These are phyloP conservation scores for Sebastes flavidus DNA, from an alignment of 2,797 vertebrate genomes.

Conservation along the genomic window DNA sequence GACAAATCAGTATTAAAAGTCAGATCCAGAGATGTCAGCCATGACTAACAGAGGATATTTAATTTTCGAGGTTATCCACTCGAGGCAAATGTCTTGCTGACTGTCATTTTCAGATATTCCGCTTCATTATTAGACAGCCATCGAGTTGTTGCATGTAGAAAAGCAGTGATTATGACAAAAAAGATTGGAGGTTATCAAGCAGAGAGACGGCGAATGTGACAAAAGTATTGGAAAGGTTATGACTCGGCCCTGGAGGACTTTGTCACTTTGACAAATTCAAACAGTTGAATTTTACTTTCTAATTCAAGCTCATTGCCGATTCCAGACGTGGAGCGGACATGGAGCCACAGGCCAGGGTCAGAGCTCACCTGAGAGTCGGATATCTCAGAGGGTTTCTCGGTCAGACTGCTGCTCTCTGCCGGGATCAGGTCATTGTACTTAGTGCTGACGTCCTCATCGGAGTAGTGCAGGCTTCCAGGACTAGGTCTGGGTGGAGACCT, in stretches of 20 bases:
- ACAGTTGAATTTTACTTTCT: slow-evolving; percentile 36
- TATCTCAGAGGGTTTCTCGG: slow-evolving; percentile 96
- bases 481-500: slow-evolving; percentile 96
- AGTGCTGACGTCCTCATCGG: slow-evolving; percentile 93
- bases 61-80: slow-evolving; percentile 42
- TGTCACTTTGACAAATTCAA: slow-evolving; percentile 42
- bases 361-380: slow-evolving; percentile 94
- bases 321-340: slow-evolving; percentile 3
- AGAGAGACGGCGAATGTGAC: neutral
- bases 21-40: slow-evolving; percentile 39
- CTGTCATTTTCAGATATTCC: slow-evolving; percentile 19
- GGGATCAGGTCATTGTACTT: slow-evolving; percentile 98
- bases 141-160: slow-evolving; percentile 14
- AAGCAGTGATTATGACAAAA: neutral
- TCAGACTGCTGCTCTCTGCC: slow-evolving; percentile 96
- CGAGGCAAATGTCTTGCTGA: slow-evolving; percentile 24
- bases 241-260: slow-evolving; percentile 18
- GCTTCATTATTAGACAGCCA: slow-evolving; percentile 32
- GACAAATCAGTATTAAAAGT: slow-evolving; percentile 37
- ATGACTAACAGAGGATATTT: slow-evolving; percentile 34
- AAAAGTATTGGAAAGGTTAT: slow-evolving; percentile 41
- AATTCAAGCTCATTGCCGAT: slow-evolving; percentile 25
- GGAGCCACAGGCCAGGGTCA: slow-evolving; percentile 12
- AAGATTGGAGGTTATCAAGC: neutral
- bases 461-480: slow-evolving; percentile 96